Percentiles rank a stretch among this genome's conserved stretches.
These are phyloP conservation scores for Liolophura sinensis DNA, from an alignment of 1,140 invertebrate species.

Conservation along the genomic window DNA sequence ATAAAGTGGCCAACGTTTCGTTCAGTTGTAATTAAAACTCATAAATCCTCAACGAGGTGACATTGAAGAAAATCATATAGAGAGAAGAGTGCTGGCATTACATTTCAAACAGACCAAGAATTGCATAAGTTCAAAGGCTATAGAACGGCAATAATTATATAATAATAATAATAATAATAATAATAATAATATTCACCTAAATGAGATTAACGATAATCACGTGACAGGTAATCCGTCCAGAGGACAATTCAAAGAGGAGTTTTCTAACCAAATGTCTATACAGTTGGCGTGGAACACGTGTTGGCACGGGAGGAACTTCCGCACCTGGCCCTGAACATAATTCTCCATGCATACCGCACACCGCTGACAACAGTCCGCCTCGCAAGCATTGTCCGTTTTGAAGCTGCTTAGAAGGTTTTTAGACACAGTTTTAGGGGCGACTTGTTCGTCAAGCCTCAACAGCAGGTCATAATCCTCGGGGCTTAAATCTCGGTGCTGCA, in stretches of 20 bases:
- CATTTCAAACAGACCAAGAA: too few species aligned
- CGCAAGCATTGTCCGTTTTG: constrained; percentile 34
- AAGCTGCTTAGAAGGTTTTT: constrained; percentile 24
- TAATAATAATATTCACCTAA: too few species aligned
- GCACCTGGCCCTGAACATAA: constrained; percentile 36
- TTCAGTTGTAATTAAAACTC: too few species aligned
- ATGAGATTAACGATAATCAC: too few species aligned
- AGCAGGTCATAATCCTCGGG: constrained; percentile 52
- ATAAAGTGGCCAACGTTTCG: too few species aligned
- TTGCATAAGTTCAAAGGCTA: too few species aligned
- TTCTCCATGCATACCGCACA: constrained; percentile 48
- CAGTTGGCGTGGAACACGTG: constrained; percentile 46
- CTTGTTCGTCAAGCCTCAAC: constrained; percentile 40
- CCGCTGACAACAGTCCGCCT: constrained; percentile 4
- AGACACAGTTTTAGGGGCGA: constrained; percentile 45
- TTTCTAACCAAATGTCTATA: constrained; percentile 48
- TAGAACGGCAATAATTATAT: too few species aligned
- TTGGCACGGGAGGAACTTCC: constrained; percentile 48
- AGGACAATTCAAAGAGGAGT: constrained; percentile 49
- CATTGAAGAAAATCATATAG: too few species aligned
- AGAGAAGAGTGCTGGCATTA: too few species aligned
- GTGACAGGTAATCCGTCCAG: constrained; percentile 49
- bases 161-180: too few species aligned
- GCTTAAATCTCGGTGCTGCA: constrained; percentile 46
- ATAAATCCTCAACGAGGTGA: too few species aligned